phyloP scores from a whole-genome alignment of 2,113 vertebrate species.

The Gambusia holbrooki region DNA sequence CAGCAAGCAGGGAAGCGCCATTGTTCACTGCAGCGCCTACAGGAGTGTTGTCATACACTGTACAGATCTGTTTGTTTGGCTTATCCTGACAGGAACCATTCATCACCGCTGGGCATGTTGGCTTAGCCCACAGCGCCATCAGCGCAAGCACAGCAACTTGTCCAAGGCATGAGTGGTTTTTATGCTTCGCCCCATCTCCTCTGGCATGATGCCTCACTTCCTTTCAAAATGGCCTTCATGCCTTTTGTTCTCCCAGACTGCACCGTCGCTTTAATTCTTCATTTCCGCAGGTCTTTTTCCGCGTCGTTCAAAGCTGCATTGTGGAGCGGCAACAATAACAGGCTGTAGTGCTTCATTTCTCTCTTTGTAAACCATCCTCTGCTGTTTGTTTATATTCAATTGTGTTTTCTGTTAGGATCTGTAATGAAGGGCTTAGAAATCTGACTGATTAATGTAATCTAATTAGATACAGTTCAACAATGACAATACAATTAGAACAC shows the following conservation, averaged over 20 bases:
- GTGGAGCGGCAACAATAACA: background rate
- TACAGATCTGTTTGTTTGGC: conserved; percentile 68
- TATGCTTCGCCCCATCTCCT: conserved; percentile 27
- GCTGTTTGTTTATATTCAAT: conserved; percentile 7
- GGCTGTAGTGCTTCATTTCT: background rate
- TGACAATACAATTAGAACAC: background rate
- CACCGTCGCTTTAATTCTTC: conserved; percentile 14
- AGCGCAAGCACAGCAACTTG: conserved; percentile 50
- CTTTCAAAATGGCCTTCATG: conserved; percentile 40
- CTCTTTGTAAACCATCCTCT: background rate
- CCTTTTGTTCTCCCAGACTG: conserved; percentile 25
- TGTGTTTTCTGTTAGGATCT: background rate
- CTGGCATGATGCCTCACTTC: conserved; percentile 35
- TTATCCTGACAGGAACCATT: conserved; percentile 68
- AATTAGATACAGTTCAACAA: conserved; percentile 2
- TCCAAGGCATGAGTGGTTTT: conserved; percentile 37
- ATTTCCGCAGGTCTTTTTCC: background rate
- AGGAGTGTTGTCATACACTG: conserved; percentile 56
- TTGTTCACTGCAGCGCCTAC: conserved; percentile 49
- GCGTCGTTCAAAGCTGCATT: background rate
- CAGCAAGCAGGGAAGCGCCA: conserved; percentile 45
- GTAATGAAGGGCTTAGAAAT: background rate
- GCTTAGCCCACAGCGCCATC: conserved; percentile 55
- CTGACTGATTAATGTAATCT: background rate
- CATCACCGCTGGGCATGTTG: conserved; percentile 64